Conservation (phyloP, 1,140 invertebrate genomes). For the Hylaeus anthracinus region DNA sequence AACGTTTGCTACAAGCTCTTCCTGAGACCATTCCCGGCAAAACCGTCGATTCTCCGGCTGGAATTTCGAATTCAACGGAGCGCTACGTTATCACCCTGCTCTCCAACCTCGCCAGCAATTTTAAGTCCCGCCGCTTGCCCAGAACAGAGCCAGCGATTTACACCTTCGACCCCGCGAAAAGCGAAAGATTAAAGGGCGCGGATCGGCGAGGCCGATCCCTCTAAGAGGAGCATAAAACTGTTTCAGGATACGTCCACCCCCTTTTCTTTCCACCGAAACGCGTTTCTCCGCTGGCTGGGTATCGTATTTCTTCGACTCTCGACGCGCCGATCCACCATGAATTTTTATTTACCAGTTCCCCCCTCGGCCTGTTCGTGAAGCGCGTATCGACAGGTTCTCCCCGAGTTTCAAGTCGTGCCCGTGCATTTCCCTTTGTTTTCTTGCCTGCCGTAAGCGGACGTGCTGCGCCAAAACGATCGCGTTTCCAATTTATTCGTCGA, state of each 20-base stretch:
- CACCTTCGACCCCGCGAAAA: not conserved
- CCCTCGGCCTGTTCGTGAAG: too few species aligned
- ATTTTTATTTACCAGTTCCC: slow-evolving; percentile 15
- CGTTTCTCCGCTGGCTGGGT: not conserved
- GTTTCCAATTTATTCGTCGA: slow-evolving; percentile 6
- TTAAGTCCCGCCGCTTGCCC: not conserved
- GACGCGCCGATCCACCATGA: slow-evolving; percentile 8
- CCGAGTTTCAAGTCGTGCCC: not conserved
- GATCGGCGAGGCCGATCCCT: not conserved
- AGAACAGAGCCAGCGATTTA: slow-evolving; percentile 5
- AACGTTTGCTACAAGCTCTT: too few species aligned
- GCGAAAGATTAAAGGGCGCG: slow-evolving; percentile 13
- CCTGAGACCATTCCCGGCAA: too few species aligned
- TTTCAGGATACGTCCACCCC: not conserved
- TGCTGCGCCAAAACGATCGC: not conserved
- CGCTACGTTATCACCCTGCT: not conserved
- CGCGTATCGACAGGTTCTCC: not conserved
- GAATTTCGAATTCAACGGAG: slow-evolving; percentile 64
- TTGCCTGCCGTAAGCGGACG: not conserved
- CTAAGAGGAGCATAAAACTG: not conserved
- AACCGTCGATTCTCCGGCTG: too few species aligned
- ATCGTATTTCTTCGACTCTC: slow-evolving; percentile 27
- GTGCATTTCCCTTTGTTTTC: slow-evolving; percentile 4
- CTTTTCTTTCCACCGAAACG: not conserved
- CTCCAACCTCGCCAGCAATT: not conserved